Evolutionary conservation across 2,888 invertebrate species (phyloP).

Genomic region (Bellardia bayeri): DNA sequence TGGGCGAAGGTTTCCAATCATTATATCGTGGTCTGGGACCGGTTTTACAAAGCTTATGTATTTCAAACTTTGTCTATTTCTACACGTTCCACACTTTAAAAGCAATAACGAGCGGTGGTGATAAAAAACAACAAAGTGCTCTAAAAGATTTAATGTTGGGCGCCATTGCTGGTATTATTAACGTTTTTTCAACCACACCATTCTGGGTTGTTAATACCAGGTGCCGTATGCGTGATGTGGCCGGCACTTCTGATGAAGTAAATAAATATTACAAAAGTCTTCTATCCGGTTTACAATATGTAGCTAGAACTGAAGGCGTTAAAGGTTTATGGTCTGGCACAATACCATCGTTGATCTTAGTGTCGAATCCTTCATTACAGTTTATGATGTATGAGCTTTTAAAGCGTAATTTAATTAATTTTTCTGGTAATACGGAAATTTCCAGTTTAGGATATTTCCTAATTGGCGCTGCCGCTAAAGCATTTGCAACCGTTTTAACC

Average conservation of each 20-base stretch:
- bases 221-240: constrained; percentile 90
- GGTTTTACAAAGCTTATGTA: constrained; percentile 92
- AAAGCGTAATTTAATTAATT: constrained; percentile 88
- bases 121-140: constrained; percentile 85
- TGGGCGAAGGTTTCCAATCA: constrained; percentile 88
- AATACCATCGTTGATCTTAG: constrained; percentile 92
- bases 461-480: constrained; percentile 94
- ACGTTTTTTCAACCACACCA: constrained; percentile 94
- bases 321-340: constrained; percentile 93
- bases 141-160: constrained; percentile 91
- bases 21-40: constrained; percentile 91
- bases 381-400: constrained; percentile 96
- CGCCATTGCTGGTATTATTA: constrained; percentile 91
- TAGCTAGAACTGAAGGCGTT: constrained; percentile 90
- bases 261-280: constrained; percentile 85
- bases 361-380: constrained; percentile 95
- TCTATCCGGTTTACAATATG: constrained; percentile 88
- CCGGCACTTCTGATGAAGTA: constrained; percentile 76
- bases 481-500: constrained; percentile 93
- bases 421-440: constrained; percentile 85
- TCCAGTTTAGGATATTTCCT: constrained; percentile 87
- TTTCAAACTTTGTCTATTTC: constrained; percentile 97
- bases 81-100: constrained; percentile 95
- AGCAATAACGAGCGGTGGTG: constrained; percentile 82
- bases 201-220: constrained; percentile 97